Base-by-base conservation (phyloP, 2,888 invertebrate species). In the Lasiommata megera region DNA sequence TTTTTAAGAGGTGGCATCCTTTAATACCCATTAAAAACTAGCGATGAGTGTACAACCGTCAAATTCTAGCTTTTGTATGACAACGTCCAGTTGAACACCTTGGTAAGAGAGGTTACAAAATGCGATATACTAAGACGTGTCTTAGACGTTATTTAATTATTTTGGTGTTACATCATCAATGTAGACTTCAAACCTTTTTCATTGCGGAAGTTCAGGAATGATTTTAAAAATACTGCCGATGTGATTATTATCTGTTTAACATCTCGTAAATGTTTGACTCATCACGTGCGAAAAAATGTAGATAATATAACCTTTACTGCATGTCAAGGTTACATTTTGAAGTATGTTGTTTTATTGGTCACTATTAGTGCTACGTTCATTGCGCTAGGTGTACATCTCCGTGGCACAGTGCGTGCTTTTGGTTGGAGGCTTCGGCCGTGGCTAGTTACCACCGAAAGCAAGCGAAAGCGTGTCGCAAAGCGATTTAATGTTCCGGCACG, bases 221-320 rank as follows among this genome's bases (percentile, higher is more conserved):
- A 14, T 14, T 51, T n/a, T 37, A 40, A 37, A 23, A 51, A 18
- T 18, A 9, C 14, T 12, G 38, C 38, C n/a, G 38, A 51, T 38
- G 51, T 28, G 29, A 40, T 51, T 38, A 51, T 50, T 28, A 50
- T 28, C 6, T 51, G 29, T 51, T 40, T 44, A 44, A 18, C 14
- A 54, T 44, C 23, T 46, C 11, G 31, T 40, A n/a, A 48, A 34
- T 41, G 41, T 31, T 56, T 50, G 50, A 56, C 36, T 51, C 50
- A 44, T 29, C 36, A 17, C 6, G 36, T 44, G 37, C 28, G 43
- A 37, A 50, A 37, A 37, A 50, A 11, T 50, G 23, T 34, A 50
- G 29, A 38, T 28, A 51, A 12, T 46, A 31, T 43, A 28, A 50
- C 56, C 43, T 56, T 56, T 56, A 50, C 50, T 28, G 8, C 41